These are phyloP conservation scores for Sciurus vulgaris DNA, from an alignment of 2,797 vertebrate genomes.

Conservation along the genomic window DNA sequence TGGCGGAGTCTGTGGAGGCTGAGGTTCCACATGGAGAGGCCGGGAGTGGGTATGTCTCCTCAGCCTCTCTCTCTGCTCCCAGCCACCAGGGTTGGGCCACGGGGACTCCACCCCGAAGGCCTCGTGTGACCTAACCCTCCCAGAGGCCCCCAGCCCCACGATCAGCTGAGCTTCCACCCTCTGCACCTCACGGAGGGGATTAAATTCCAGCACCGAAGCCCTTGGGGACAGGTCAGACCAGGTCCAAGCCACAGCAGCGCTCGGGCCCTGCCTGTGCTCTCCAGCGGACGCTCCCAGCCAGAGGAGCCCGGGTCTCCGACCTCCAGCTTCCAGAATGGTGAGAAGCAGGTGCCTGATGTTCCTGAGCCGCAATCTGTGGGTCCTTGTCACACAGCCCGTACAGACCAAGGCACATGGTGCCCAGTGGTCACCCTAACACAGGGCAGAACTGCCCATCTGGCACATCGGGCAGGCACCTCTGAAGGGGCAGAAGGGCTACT, in stretches of 20 bases:
- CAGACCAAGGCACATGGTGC: neutral
- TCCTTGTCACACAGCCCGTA: neutral
- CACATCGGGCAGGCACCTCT: fast-evolving
- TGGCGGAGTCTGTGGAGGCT: neutral
- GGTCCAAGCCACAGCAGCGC: neutral
- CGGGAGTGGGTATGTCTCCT: neutral
- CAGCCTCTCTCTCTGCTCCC: neutral
- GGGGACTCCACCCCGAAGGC: neutral
- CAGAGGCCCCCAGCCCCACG: neutral
- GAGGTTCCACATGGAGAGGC: neutral
- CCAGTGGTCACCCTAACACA: neutral
- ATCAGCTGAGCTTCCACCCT: neutral
- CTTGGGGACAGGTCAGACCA: neutral
- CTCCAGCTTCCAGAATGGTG: neutral
- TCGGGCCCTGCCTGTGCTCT: too few relatives aligned
- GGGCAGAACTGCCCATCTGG: neutral
- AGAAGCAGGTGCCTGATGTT: neutral
- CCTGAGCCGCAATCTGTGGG: fast-evolving
- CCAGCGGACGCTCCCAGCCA: neutral
- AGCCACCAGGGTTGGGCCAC: neutral
- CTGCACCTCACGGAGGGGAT: fast-evolving
- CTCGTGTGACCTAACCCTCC: neutral
- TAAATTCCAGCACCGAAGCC: neutral
- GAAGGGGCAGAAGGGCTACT: too few relatives aligned
- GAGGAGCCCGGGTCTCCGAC: fast-evolving